Evolutionary conservation across 1,140 invertebrate species (phyloP), one percentile per base, ranked within the genome.

Genomic region (Psilanteris sp.): DNA sequence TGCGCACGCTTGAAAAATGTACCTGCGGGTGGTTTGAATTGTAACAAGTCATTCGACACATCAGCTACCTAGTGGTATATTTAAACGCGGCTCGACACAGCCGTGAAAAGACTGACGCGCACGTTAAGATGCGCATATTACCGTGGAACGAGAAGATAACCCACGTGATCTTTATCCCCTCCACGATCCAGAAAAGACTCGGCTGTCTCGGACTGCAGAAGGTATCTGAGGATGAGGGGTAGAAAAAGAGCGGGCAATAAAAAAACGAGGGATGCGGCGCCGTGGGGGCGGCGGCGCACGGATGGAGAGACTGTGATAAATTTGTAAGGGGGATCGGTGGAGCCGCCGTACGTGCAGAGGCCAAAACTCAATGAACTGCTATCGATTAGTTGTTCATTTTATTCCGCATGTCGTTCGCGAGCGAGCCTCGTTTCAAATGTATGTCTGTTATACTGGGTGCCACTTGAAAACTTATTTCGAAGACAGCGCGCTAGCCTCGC

Each of bases 291-390:
- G 37, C 54, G 16, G 29, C 29, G 14, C 24, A 27, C 20, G 31
- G 52, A 36, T 5, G 26, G 26, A 59, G 55, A 34, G 50, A 16
- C 24, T 48, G 70, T 14, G 55, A 78, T 80, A 78, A 80, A 79
- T 81, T 73, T 59, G 57, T 66, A 29, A 50, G 52, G 48, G 57
- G 36, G 52, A 27, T 2, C 11, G 9, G 20, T 10, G 41, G 55
- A 39, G 43, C 20, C 34, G 29, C 15, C 43, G 74, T 75, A 70
- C 64, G 78, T 77, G 73, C 68, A 61, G 73, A 74, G 71, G 39
- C 82, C 78, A 79, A 85, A 84, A 85, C 84, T 85, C 85, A 85
- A 86, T 83, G 83, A 86, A 85, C 83, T 81, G 73, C 64, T 84
- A 85, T 85, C 83, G 84, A 85, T 86, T 83, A 81, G 81, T 68